A percentile compares a stretch with the other conserved stretches of the same genome.
Conservation (phyloP, 2,113 vertebrate genomes). For the Entomyzon cyanotis region DNA sequence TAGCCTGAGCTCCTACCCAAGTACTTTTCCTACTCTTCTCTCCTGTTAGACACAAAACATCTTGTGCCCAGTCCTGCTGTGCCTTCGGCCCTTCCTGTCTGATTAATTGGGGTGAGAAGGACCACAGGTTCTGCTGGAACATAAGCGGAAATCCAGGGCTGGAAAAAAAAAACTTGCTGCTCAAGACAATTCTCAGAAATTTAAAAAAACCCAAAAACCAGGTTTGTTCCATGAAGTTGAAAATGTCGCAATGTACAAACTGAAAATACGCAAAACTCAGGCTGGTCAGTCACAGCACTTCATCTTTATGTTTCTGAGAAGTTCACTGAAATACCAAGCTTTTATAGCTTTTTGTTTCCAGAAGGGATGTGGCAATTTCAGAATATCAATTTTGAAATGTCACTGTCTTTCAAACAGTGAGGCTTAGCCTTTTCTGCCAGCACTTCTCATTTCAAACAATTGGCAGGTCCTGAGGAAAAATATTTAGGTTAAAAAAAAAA, state of each 20-base stretch:
- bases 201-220: neutral
- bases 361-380: conserved; percentile 15
- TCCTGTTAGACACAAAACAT: neutral
- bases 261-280: accelerated
- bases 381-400: conserved; percentile 37
- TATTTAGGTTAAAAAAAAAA: neutral
- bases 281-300: neutral
- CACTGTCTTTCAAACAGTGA: conserved; percentile 38
- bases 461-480: neutral
- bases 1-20: neutral
- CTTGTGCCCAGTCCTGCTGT: neutral
- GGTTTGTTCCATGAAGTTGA: neutral
- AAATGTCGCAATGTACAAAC: neutral
- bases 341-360: conserved; percentile 5
- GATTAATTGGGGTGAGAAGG: neutral
- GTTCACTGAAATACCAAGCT: neutral
- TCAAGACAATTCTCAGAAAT: neutral
- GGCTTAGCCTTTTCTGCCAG: neutral
- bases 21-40: neutral
- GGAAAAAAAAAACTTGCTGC: neutral
- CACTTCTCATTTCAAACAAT: neutral
- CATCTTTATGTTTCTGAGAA: neutral
- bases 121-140: neutral
- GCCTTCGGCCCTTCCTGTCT: neutral
- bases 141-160: neutral